phyloP scores from a whole-genome alignment of 2,888 invertebrate genomes.

The Notodonta ziczac region DNA sequence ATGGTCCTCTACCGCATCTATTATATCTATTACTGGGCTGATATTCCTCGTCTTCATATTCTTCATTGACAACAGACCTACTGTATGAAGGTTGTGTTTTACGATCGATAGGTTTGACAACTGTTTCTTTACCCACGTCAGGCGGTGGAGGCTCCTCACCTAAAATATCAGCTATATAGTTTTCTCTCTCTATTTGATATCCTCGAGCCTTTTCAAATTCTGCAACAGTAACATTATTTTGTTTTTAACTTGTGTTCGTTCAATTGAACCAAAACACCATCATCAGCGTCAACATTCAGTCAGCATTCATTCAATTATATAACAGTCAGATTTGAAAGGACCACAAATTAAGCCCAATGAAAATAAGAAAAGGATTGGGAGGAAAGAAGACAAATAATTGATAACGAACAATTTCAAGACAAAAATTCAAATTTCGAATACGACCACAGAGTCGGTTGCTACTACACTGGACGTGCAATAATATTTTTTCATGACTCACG shows the following conservation, averaged over 20 bases:
- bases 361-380: no score
- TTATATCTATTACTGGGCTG: constrained; percentile 22
- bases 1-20: constrained; percentile 13
- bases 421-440: no score
- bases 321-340: no score
- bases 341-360: no score
- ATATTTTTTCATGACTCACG: not conserved
- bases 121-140: constrained; percentile 46
- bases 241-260: no score
- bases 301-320: no score
- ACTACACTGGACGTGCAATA: no score
- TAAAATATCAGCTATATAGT: constrained; percentile 79
- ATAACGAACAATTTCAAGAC: no score
- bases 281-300: no score
- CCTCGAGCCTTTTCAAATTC: constrained; percentile 88
- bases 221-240: constrained; percentile 53
- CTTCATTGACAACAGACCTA: constrained; percentile 36
- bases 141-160: constrained; percentile 48
- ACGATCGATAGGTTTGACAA: constrained; percentile 43
- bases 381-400: no score
- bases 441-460: no score
- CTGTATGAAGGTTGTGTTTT: constrained; percentile 10
- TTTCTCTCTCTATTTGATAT: constrained; percentile 86
- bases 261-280: no score
- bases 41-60: constrained; percentile 19